Percentiles rank a stretch among this genome's conserved stretches.
Evolutionary conservation across 2,888 invertebrate species (phyloP).

Genomic region (Zygothrica quintamaculata): DNA sequence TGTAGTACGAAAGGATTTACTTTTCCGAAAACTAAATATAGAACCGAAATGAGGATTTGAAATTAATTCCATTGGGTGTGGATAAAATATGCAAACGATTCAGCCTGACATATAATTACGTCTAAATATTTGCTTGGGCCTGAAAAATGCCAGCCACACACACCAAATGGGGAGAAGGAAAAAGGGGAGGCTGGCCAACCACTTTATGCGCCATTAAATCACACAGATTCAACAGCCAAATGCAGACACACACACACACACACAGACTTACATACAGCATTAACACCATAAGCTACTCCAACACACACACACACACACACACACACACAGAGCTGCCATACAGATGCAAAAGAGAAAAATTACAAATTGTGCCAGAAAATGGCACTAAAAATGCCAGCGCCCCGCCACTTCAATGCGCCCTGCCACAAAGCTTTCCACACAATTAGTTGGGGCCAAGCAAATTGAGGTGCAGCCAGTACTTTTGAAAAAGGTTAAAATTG

Average conservation of each 20-base stretch:
- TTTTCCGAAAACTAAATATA: too few relatives aligned
- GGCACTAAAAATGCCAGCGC: constrained; percentile 50
- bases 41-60: too few relatives aligned
- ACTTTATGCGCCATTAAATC: constrained; percentile 67
- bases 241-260: constrained; percentile 39
- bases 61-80: constrained; percentile 3
- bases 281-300: too few relatives aligned
- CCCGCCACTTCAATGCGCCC: constrained; percentile 18
- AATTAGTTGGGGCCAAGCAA: constrained; percentile 73
- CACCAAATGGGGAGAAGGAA: constrained; percentile 49
- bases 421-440: constrained; percentile 71
- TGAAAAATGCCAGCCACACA: constrained; percentile 24
- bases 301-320: constrained; percentile 31
- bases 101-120: constrained; percentile 49
- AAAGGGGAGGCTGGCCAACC: constrained; percentile 46
- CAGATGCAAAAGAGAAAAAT: constrained; percentile 46
- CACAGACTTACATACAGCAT: constrained; percentile 26
- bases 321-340: constrained; percentile 14
- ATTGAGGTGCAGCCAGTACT: constrained; percentile 65
- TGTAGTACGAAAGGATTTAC: too few relatives aligned
- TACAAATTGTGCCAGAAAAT: constrained; percentile 54
- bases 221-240: too few relatives aligned
- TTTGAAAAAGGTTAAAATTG: constrained; percentile 58
- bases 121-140: constrained; percentile 52
- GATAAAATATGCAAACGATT: constrained; percentile 15